Conservation (phyloP, 2,797 vertebrate species). For the Malacoctenus gilli region DNA sequence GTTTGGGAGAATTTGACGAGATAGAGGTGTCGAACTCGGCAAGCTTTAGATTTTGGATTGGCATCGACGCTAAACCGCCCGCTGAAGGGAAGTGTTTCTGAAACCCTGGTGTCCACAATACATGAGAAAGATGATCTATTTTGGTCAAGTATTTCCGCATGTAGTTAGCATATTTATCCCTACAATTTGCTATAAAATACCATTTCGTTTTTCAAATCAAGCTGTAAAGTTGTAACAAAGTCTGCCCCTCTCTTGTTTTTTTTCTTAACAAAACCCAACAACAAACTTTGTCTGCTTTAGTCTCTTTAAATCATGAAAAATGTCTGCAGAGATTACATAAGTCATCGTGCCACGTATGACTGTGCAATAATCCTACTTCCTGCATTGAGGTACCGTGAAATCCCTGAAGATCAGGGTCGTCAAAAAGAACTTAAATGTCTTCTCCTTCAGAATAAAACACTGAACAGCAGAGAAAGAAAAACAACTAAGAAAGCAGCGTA, state of each 20-base stretch:
- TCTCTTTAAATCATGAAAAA: constrained; percentile 24
- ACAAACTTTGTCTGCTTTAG: constrained; percentile 18
- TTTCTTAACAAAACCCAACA: constrained; percentile 27
- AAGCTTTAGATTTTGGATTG: constrained; percentile 49
- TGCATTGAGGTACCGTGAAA: constrained; percentile 61
- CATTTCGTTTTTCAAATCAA: constrained; percentile 29
- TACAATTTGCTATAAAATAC: constrained; percentile 51
- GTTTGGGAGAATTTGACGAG: constrained; percentile 59
- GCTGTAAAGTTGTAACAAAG: constrained; percentile 31
- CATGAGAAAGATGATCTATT: constrained; percentile 42
- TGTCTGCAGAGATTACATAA: constrained; percentile 44
- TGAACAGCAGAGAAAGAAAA: no score
- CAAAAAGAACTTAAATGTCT: constrained; percentile 30
- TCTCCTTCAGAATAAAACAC: constrained; percentile 23
- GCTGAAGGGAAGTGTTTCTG: constrained; percentile 47
- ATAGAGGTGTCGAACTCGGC: constrained; percentile 48
- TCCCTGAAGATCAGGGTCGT: constrained; percentile 40
- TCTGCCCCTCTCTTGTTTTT: constrained; percentile 8
- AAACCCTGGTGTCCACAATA: constrained; percentile 72
- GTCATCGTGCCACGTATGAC: constrained; percentile 24
- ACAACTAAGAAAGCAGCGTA: constrained; percentile 48
- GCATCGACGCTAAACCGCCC: constrained; percentile 41
- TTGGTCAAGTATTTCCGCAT: constrained; percentile 37
- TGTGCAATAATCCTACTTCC: constrained; percentile 38
- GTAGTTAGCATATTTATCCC: constrained; percentile 18